Percentiles rank a stretch among this genome's conserved stretches.
phyloP scores from a whole-genome alignment of 2,113 vertebrate genomes.

The Bettongia penicillata region DNA sequence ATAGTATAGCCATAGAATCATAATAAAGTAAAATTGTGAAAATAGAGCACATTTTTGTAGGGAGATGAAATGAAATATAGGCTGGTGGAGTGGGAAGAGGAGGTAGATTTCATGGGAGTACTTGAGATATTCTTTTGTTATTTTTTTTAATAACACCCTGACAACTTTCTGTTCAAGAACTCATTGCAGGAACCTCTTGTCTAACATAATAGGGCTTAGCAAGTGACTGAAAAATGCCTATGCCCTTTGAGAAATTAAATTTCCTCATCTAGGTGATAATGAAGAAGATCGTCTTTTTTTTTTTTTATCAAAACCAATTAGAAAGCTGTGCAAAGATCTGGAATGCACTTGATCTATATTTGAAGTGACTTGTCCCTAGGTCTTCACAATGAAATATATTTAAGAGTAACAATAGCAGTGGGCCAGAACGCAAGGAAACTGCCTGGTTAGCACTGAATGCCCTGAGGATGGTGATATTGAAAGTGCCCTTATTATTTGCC shows the following conservation, averaged over 20 bases:
- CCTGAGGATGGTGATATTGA: neutral
- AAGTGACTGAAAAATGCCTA: slow-evolving; percentile 54
- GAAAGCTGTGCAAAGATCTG: slow-evolving; percentile 26
- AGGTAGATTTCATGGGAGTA: neutral
- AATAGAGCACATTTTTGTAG: neutral
- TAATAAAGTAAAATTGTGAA: neutral
- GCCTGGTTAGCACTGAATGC: slow-evolving; percentile 17
- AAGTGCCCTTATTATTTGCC: slow-evolving; percentile 39
- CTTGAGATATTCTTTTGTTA: neutral
- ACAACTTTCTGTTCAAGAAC: neutral
- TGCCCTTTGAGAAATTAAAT: slow-evolving; percentile 60
- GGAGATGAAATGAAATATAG: neutral
- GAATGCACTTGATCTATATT: slow-evolving; percentile 10
- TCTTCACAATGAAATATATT: slow-evolving; percentile 38
- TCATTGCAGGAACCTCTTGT: slow-evolving; percentile 1
- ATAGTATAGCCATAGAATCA: neutral
- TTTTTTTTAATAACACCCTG: neutral
- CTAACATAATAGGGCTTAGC: slow-evolving; percentile 55
- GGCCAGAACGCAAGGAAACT: slow-evolving; percentile 27
- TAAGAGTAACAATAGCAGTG: slow-evolving; percentile 40
- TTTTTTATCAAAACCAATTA: slow-evolving; percentile 56
- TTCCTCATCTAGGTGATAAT: slow-evolving; percentile 32
- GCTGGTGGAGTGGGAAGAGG: neutral
- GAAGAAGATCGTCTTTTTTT: slow-evolving; percentile 45
- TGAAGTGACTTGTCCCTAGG: slow-evolving; percentile 32